Evolutionary conservation across 1,140 invertebrate species (phyloP).

Genomic region (Dreissena polymorpha): DNA sequence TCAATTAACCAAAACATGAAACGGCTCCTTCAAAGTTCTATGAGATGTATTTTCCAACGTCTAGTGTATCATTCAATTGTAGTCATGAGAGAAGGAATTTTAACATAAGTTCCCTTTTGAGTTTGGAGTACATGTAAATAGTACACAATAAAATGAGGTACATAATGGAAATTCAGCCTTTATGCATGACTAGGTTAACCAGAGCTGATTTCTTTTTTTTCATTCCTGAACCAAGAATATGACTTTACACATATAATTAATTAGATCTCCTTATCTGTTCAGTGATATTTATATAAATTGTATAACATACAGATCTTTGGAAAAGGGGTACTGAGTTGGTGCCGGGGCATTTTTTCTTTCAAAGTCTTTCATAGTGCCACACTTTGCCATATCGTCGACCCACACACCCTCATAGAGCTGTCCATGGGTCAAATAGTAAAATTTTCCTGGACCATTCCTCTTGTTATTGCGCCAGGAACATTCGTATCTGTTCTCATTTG

Average conservation of each 20-base stretch:
- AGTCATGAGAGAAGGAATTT: too few species aligned
- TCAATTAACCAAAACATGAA: too few species aligned
- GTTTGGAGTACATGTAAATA: too few species aligned
- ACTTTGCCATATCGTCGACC: slow-evolving; percentile 79
- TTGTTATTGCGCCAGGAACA: slow-evolving; percentile 79
- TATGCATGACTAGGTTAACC: not conserved
- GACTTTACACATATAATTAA: not conserved
- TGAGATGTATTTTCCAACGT: too few species aligned
- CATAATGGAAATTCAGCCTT: not conserved
- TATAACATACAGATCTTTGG: slow-evolving; percentile 69
- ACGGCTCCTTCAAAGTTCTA: too few species aligned
- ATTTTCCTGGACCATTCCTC: slow-evolving; percentile 80
- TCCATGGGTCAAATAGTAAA: slow-evolving; percentile 79
- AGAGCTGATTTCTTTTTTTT: too few species aligned
- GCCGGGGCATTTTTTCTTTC: slow-evolving; percentile 76
- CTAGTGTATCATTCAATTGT: too few species aligned
- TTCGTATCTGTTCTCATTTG: slow-evolving; percentile 80
- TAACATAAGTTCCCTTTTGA: too few species aligned
- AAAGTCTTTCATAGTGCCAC: slow-evolving; percentile 79
- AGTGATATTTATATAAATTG: not conserved
- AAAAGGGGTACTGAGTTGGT: slow-evolving; percentile 78
- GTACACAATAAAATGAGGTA: not conserved
- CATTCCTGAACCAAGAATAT: too few species aligned
- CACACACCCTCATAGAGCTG: slow-evolving; percentile 80
- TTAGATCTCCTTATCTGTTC: not conserved